Conservation (phyloP, 2,113 vertebrate species). For the Falcunculus frontatus region DNA sequence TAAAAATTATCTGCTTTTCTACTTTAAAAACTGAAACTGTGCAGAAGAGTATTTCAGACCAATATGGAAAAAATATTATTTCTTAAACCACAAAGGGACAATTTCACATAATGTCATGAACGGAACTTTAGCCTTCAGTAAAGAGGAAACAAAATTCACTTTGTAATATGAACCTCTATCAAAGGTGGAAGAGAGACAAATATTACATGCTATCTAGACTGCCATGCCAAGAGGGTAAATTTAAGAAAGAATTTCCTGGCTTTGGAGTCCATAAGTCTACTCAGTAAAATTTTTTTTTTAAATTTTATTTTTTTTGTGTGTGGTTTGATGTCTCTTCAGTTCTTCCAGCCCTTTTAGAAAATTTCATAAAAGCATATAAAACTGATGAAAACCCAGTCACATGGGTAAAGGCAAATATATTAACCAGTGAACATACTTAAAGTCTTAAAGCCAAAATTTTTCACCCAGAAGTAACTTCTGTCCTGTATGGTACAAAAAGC, state of each 20-base stretch:
- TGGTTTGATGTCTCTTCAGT: neutral
- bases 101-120: conserved; percentile 18
- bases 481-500: neutral
- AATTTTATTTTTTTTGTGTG: neutral
- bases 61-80: conserved; percentile 40
- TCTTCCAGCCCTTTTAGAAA: neutral
- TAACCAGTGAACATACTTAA: neutral
- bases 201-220: conserved; percentile 1
- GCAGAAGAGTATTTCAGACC: neutral
- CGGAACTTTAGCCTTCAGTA: neutral
- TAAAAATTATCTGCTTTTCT: neutral
- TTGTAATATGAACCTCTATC: conserved; percentile 15
- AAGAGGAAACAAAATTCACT: conserved; percentile 26
- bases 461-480: neutral
- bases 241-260: conserved; percentile 29
- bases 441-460: neutral
- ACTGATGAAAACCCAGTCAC: neutral
- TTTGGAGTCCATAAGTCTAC: neutral
- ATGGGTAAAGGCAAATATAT: neutral
- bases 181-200: conserved; percentile 20
- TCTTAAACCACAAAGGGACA: conserved; percentile 40
- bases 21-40: conserved; percentile 18
- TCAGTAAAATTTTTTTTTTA: neutral
- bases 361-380: neutral
- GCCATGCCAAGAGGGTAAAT: neutral